Conservation (phyloP, 2,113 vertebrate species). For the Scopus umbretta region DNA sequence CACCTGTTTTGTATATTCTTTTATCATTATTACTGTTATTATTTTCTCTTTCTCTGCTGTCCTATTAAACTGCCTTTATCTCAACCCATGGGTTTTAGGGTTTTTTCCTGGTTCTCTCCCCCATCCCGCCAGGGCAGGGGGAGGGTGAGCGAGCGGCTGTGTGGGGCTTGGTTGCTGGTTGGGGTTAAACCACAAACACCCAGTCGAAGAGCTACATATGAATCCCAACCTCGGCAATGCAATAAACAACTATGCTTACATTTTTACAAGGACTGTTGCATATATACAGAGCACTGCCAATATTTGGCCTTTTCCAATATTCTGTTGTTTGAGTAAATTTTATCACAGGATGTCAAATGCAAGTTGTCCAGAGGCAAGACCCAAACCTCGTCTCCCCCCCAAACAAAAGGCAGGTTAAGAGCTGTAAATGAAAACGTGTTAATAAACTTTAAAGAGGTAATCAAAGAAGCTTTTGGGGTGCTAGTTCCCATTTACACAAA, state of each 20-base stretch:
- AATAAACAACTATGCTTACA: background rate
- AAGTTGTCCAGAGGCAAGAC: background rate
- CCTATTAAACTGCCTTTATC: no score
- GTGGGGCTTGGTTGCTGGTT: no score
- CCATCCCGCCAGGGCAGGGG: no score
- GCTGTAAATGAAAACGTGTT: background rate
- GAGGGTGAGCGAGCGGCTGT: no score
- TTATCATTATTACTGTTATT: no score
- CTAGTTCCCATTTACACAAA: background rate
- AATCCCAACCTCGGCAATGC: background rate
- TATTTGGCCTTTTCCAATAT: background rate
- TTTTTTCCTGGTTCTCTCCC: no score
- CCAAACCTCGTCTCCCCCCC: background rate
- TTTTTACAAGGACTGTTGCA: background rate
- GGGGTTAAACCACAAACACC: no score
- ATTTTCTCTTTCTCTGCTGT: no score
- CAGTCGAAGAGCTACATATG: background rate
- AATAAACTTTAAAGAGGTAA: background rate
- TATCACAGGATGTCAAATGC: background rate
- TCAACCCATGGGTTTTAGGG: no score
- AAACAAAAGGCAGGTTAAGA: background rate
- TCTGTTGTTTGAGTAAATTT: constrained; percentile 12
- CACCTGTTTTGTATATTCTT: no score
- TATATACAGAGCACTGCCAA: background rate
- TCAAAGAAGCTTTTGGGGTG: background rate